A percentile compares a stretch with the other conserved stretches of the same genome.
Conservation (phyloP, 2,888 invertebrate genomes). For the Tethea ocularis region DNA sequence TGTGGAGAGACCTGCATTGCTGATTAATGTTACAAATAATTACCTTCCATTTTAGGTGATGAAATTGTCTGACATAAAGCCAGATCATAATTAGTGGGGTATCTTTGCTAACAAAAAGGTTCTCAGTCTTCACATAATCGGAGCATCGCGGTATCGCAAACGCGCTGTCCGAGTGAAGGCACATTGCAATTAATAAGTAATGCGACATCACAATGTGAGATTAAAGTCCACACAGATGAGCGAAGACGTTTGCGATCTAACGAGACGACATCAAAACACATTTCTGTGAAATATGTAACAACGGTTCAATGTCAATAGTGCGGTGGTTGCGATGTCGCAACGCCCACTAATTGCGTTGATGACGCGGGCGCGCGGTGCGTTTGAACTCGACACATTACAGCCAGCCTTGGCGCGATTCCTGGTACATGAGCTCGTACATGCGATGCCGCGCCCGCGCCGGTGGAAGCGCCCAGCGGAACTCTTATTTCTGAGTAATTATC, state of each 20-base stretch:
- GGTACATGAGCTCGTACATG: conserved; percentile 39
- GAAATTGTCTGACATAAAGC: conserved; percentile 2
- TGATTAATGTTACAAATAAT: background rate
- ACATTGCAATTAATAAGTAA: conserved; percentile 19
- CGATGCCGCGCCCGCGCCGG: too few relatives aligned
- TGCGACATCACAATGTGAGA: conserved; percentile 29
- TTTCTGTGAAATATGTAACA: conserved; percentile 78
- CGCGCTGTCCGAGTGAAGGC: conserved; percentile 10
- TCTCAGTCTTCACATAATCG: background rate
- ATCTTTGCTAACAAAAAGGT: background rate
- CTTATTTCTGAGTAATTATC: background rate
- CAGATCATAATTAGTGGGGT: background rate
- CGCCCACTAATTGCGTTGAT: conserved; percentile 73
- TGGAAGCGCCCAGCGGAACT: conserved; percentile 37
- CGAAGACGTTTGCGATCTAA: conserved; percentile 45
- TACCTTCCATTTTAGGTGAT: conserved; percentile 3
- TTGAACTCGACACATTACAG: conserved; percentile 68
- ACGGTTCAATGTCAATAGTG: conserved; percentile 80
- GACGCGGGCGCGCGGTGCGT: conserved; percentile 62
- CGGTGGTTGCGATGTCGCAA: conserved; percentile 61
- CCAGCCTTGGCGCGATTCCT: conserved; percentile 73
- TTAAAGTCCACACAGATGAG: conserved; percentile 54
- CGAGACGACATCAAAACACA: conserved; percentile 63
- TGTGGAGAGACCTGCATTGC: background rate
- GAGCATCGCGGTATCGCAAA: conserved; percentile 8